These are phyloP conservation scores for Fopius arisanus DNA, from an alignment of 1,140 invertebrate genomes.

Conservation along the genomic window DNA sequence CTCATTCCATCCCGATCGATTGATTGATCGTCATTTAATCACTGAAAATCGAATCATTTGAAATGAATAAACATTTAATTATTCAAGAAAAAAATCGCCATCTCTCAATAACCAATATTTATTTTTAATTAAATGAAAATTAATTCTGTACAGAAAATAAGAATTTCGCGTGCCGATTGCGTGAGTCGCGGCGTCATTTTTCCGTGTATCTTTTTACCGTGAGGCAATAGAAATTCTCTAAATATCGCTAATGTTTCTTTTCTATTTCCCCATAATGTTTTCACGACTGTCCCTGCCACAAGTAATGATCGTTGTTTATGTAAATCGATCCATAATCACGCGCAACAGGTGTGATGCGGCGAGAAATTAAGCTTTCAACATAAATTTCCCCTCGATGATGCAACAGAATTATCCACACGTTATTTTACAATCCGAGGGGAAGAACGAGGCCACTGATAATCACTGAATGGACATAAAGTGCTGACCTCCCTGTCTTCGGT, in stretches of 20 bases:
- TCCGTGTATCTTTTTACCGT: too few species aligned
- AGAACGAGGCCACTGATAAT: background rate
- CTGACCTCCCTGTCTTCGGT: background rate
- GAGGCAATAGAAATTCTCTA: background rate
- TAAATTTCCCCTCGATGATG: background rate
- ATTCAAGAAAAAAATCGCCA: constrained; percentile 26
- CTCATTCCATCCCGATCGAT: too few species aligned
- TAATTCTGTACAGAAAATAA: constrained; percentile 1
- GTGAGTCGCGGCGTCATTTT: too few species aligned
- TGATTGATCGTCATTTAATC: too few species aligned
- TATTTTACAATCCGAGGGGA: background rate
- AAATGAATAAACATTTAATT: too few species aligned
- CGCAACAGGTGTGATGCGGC: background rate
- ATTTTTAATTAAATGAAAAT: background rate
- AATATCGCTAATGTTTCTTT: background rate
- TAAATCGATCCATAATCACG: background rate
- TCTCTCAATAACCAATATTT: too few species aligned
- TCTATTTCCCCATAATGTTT: background rate
- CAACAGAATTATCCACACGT: background rate
- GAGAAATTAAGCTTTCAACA: constrained; percentile 7
- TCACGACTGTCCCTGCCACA: background rate
- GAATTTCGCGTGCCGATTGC: too few species aligned
- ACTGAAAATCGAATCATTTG: too few species aligned
- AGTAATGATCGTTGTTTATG: background rate
- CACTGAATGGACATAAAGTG: background rate